Conservation (phyloP, 1,140 invertebrate species). For the Papilio polytes region DNA sequence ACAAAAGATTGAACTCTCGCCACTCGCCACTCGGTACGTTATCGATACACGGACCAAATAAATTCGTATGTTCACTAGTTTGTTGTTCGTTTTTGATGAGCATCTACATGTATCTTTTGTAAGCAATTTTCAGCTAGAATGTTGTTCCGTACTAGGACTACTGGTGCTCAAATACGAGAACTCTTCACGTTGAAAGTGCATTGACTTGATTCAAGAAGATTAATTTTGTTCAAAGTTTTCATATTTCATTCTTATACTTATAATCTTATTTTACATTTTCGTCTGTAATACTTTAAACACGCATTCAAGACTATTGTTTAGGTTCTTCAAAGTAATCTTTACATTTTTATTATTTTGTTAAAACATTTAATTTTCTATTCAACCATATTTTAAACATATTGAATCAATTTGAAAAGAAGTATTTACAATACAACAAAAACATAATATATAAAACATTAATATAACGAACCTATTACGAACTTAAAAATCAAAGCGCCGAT, state of each 20-base stretch:
- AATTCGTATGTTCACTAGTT: slow-evolving; percentile 76
- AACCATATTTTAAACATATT: not conserved
- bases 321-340: too few species aligned
- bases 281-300: too few species aligned
- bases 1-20: slow-evolving; percentile 70
- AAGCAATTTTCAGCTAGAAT: not conserved
- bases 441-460: not conserved
- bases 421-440: not conserved
- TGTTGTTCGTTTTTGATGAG: slow-evolving; percentile 74
- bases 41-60: slow-evolving; percentile 80
- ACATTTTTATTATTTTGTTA: not conserved
- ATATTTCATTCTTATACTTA: not conserved
- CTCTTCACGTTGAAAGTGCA: not conserved
- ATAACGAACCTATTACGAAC: too few species aligned
- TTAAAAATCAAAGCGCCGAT: not conserved
- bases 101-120: slow-evolving; percentile 53
- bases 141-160: too few species aligned
- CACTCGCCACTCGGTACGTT: slow-evolving; percentile 54
- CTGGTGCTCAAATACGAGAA: not conserved
- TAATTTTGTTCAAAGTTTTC: not conserved
- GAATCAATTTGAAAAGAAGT: too few species aligned
- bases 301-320: too few species aligned
- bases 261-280: too few species aligned
- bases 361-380: not conserved
- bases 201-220: not conserved